Base-by-base conservation (phyloP, 2,113 vertebrate species). In the Prionailurus viverrinus region DNA sequence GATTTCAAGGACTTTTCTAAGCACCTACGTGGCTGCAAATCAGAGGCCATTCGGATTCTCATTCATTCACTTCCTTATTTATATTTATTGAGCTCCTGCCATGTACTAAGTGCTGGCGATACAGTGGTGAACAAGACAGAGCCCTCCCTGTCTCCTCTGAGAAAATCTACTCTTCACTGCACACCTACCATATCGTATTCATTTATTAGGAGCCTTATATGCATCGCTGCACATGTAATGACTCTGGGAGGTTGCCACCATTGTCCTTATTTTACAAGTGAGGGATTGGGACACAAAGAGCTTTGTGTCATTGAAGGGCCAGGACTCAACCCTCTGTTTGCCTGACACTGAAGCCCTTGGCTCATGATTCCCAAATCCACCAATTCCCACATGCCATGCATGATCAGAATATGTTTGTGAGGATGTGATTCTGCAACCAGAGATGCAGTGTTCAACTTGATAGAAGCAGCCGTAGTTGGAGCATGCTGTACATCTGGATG, bases 1-100 rank as follows among this genome's bases (percentile, higher is more conserved):
- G 74, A 71, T 82, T 95, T 94, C 91, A 96, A 97, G 61, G 88
- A 69, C 48, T 87, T 89, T 89, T 55, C 94, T 85, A 19, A 93
- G 71, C 31, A 51, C 23, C n/a, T 58, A 7, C 45, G 84, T 39
- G 69, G 39, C 29, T 93, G 27, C 58, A 79, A 73, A 95, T 61
- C 69, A 81, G 78, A 93, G 55, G n/a, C 5, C 55, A 71, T 39
- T 58, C 65, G 45, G 29, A 29, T 41, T 7, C 23, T 87, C 27
- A 14, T 65, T 31, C 25, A 82, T 89, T 86, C 25, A 29, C 33
- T 45, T 33, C 19, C n/a, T 88, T 82, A 39, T 19, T 93, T 19
- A 4, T 86, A 55, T 78, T 76, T 69, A 31, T 58, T 51, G 23
- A 51, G 63, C 31, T 58, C 68, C 61, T 61, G 55, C n/a, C 4